A percentile compares a stretch with the other conserved stretches of the same genome.
Evolutionary conservation across 2,888 invertebrate genomes (phyloP).

Genomic region (Dastarcus helophoroides): DNA sequence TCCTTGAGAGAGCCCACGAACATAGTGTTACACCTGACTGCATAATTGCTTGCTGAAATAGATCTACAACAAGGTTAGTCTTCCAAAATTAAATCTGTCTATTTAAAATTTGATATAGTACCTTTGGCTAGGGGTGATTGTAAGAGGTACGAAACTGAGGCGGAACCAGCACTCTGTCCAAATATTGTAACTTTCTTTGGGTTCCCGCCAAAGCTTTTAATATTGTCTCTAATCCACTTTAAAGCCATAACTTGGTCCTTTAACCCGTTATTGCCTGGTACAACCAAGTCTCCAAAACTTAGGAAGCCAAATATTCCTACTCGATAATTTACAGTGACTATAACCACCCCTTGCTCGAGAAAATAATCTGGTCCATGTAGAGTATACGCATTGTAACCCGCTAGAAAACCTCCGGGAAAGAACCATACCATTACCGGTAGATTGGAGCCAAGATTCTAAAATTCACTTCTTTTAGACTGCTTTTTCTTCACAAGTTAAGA

Average conservation of each 20-base stretch:
- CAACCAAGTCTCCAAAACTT: slow-evolving; percentile 33
- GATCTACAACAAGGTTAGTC: slow-evolving; percentile 18
- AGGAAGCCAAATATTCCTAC: slow-evolving; percentile 31
- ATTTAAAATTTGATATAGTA: slow-evolving; percentile 2
- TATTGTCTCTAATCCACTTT: slow-evolving; percentile 36
- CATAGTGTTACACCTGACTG: slow-evolving; percentile 20
- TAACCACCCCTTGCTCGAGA: slow-evolving; percentile 37
- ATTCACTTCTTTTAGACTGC: too few species aligned
- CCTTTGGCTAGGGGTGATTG: slow-evolving; percentile 8
- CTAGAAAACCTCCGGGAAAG: slow-evolving; percentile 41
- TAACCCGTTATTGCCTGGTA: slow-evolving; percentile 38
- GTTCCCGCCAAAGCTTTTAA: slow-evolving; percentile 25
- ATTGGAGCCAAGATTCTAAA: too few species aligned
- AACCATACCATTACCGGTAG: slow-evolving; percentile 43
- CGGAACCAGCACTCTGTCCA: slow-evolving; percentile 9
- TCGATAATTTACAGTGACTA: slow-evolving; percentile 38
- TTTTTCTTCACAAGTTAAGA: too few species aligned
- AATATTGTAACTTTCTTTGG: slow-evolving; percentile 6
- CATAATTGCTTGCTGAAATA: slow-evolving; percentile 21
- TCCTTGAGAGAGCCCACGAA: slow-evolving; percentile 16
- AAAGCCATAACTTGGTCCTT: slow-evolving; percentile 39
- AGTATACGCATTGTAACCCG: slow-evolving; percentile 33
- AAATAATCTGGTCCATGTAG: slow-evolving; percentile 39
- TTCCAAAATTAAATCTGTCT: too few species aligned
- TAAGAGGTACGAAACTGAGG: slow-evolving; percentile 6